These are phyloP conservation scores for Scaptomyza cyrtandrae DNA, from an alignment of 2,888 invertebrate genomes.

Conservation along the genomic window DNA sequence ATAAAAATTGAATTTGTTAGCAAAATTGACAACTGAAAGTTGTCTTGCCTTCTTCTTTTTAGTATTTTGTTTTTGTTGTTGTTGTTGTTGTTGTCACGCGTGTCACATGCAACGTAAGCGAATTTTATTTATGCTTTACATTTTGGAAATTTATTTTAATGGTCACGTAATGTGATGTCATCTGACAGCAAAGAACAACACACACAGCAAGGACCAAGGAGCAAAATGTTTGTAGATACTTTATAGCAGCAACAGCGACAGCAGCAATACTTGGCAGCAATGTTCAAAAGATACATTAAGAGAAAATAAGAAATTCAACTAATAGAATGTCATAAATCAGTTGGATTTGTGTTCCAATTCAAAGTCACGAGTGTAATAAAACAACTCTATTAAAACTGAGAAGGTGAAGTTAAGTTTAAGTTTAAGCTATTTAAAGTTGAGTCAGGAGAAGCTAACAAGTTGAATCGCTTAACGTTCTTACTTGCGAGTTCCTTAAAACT, in stretches of 20 bases:
- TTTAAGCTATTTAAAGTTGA: too few relatives aligned
- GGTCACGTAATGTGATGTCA: slow-evolving; percentile 60
- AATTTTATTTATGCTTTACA: slow-evolving; percentile 56
- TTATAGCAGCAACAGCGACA: slow-evolving; percentile 1
- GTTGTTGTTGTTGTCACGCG: neutral
- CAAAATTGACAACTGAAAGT: slow-evolving; percentile 72
- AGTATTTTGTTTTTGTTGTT: neutral
- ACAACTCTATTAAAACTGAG: neutral
- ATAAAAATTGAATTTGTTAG: slow-evolving; percentile 77
- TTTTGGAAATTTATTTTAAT: slow-evolving; percentile 57
- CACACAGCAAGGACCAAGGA: neutral
- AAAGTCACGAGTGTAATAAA: neutral
- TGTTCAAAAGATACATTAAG: slow-evolving; percentile 28
- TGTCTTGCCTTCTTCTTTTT: neutral
- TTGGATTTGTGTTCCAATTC: slow-evolving; percentile 16
- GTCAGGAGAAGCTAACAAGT: too few relatives aligned
- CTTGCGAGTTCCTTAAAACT: too few relatives aligned
- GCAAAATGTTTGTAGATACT: neutral
- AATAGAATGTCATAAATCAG: slow-evolving; percentile 46
- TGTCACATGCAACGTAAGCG: slow-evolving; percentile 68
- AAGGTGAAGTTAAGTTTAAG: neutral
- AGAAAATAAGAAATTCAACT: slow-evolving; percentile 6
- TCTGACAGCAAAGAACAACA: slow-evolving; percentile 24
- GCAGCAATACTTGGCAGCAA: slow-evolving; percentile 42
- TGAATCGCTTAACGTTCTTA: too few relatives aligned